phyloP scores from a whole-genome alignment of 2,888 invertebrate species.

The Spicauda simplicius region DNA sequence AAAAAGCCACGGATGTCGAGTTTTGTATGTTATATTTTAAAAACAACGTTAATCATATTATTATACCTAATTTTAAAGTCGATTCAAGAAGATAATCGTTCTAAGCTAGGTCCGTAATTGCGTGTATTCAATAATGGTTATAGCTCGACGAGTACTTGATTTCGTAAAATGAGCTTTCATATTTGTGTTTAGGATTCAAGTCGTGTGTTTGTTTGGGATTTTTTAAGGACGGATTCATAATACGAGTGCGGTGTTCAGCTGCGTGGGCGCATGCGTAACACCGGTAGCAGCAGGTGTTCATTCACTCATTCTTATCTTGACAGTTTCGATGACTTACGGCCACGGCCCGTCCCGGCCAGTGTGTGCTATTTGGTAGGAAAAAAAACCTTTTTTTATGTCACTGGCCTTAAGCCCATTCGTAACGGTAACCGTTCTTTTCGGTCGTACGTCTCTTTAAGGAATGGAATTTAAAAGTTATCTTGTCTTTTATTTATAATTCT shows the following conservation, averaged over 20 bases:
- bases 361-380: slow-evolving; percentile 75
- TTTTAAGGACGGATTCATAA: slow-evolving; percentile 61
- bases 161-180: slow-evolving; percentile 58
- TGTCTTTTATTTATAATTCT: slow-evolving; percentile 56
- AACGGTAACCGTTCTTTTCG: slow-evolving; percentile 77
- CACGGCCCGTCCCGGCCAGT: slow-evolving; percentile 63
- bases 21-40: slow-evolving; percentile 70
- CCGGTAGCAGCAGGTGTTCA: slow-evolving; percentile 82
- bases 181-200: slow-evolving; percentile 52
- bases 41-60: slow-evolving; percentile 77
- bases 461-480: slow-evolving; percentile 71
- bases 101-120: slow-evolving; percentile 63
- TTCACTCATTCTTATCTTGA: slow-evolving; percentile 84
- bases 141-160: slow-evolving; percentile 43
- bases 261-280: slow-evolving; percentile 81
- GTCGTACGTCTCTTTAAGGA: slow-evolving; percentile 66
- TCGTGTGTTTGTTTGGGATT: slow-evolving; percentile 42
- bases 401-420: slow-evolving; percentile 78
- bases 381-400: slow-evolving; percentile 61
- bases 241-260: slow-evolving; percentile 55
- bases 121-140: slow-evolving; percentile 59
- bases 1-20: slow-evolving; percentile 67
- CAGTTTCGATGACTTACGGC: slow-evolving; percentile 83
- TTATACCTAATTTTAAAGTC: slow-evolving; percentile 77
- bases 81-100: slow-evolving; percentile 74